Base-by-base conservation (phyloP, 2,113 vertebrate species). In the Cariama cristata region DNA sequence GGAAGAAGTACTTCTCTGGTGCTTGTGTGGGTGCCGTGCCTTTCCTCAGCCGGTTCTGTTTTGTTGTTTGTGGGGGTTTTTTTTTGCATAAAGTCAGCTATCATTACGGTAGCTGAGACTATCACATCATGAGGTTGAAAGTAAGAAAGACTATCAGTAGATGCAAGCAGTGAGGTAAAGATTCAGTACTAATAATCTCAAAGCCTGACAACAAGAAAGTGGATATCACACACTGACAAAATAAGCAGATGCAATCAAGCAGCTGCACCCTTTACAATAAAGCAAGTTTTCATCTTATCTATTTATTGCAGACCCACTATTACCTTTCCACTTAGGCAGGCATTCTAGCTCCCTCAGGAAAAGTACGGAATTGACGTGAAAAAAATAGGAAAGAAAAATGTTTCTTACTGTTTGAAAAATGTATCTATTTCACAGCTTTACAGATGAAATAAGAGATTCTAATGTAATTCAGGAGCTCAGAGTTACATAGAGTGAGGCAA, bases 201-300 rank as follows among this genome's bases (percentile, higher is more conserved):
- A 77, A 83, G 67, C 44, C 71, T 93, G 30, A 86, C 80, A 86
- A 75, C n/a, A 79, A 86, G 69, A 90, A 95, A 88, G 71, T 79
- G 45, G 71, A 5, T 92, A 88, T 94, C 90, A 42, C 74, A 79
- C 11, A 12, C 52, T 68, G 77, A 84, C 77, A 94, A 91, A 96
- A 89, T 59, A 91, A 84, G 66, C 63, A 97, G 90, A 94, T 90
- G 75, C 50, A 88, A 86, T 95, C 93, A 93, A 85, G 85, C 85
- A 80, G 90, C 82, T 90, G 45, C 82, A 83, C 38, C 38, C 74
- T 80, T 92, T 86, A 83, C 88, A 79, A 88, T 0, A 91, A 64
- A 90, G 63, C 62, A 90, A 79, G 76, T 82, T 96, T 93, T 89
- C 5, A 14, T 87, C 87, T 96, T 95, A 93, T 58, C 79, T 94